phyloP scores from a whole-genome alignment of 2,888 invertebrate genomes.

The Sialis fuliginosa region DNA sequence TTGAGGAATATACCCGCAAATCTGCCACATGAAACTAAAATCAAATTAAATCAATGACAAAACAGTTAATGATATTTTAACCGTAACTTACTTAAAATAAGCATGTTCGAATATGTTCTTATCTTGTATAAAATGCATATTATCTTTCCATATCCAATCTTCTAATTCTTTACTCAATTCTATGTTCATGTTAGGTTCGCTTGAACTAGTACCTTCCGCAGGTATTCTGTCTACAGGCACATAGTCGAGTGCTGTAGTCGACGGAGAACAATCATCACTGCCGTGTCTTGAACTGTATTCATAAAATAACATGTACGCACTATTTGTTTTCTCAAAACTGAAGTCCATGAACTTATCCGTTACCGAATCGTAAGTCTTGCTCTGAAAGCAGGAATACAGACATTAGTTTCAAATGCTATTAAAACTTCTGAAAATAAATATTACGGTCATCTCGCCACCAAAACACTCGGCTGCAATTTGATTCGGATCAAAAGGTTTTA shows the following conservation, averaged over 20 bases:
- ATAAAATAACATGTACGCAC: conserved; percentile 94
- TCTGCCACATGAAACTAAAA: conserved; percentile 86
- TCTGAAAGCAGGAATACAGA: conserved; percentile 32
- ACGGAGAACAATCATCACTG: conserved; percentile 14
- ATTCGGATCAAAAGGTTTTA: conserved; percentile 87
- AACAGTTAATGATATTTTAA: background rate
- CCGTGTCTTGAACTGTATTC: conserved; percentile 45
- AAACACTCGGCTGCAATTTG: conserved; percentile 92
- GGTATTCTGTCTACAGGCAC: conserved; percentile 15
- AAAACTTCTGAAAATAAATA: conserved; percentile 12
- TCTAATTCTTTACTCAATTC: conserved; percentile 64
- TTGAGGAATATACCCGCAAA: conserved; percentile 85
- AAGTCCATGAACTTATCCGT: conserved; percentile 96
- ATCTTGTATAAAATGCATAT: conserved; percentile 86
- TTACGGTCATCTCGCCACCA: conserved; percentile 90
- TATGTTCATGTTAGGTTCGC: conserved; percentile 16
- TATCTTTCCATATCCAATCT: conserved; percentile 96
- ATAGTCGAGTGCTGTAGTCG: conserved; percentile 6
- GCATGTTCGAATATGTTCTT: conserved; percentile 93
- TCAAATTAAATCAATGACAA: conserved; percentile 2
- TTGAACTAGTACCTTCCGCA: conserved; percentile 10
- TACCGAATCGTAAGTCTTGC: conserved; percentile 91
- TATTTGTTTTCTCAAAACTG: conserved; percentile 94
- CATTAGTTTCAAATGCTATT: conserved; percentile 4
- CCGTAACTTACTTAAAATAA: conserved; percentile 63